These are phyloP conservation scores for Neostethus bicornis DNA, from an alignment of 2,797 vertebrate genomes.

Conservation along the genomic window DNA sequence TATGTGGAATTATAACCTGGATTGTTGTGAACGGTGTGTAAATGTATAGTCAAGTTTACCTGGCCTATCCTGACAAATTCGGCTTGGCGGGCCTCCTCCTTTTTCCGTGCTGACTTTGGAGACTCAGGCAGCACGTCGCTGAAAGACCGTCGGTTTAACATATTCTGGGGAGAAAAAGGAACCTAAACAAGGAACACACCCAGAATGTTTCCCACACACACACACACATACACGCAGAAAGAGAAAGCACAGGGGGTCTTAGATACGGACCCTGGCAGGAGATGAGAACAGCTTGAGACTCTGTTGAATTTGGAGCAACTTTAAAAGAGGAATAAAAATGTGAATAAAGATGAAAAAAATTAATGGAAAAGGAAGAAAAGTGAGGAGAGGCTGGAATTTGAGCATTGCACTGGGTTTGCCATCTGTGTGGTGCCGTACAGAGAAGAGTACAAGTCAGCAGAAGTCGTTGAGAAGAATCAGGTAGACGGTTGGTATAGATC, in stretches of 20 bases:
- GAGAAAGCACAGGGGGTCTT: slow-evolving; percentile 55
- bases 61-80: slow-evolving; percentile 97
- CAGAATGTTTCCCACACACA: slow-evolving; percentile 28
- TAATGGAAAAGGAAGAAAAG: slow-evolving; percentile 35
- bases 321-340: slow-evolving; percentile 4
- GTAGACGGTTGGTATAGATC: too few relatives aligned
- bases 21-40: not conserved
- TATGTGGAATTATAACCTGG: slow-evolving; percentile 1
- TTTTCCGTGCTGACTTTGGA: slow-evolving; percentile 94
- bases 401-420: slow-evolving; percentile 71
- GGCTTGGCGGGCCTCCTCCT: slow-evolving; percentile 95
- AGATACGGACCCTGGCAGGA: slow-evolving; percentile 61
- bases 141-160: slow-evolving; percentile 96
- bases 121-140: slow-evolving; percentile 97
- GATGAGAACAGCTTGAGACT: slow-evolving; percentile 36
- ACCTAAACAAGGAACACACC: slow-evolving; percentile 74
- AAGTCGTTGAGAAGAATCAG: slow-evolving; percentile 33
- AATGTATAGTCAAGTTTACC: slow-evolving; percentile 70
- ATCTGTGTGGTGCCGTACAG: slow-evolving; percentile 65
- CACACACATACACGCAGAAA: slow-evolving; percentile 14
- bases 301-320: slow-evolving; percentile 32
- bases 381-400: slow-evolving; percentile 59
- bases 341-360: not conserved
- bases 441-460: slow-evolving; percentile 50
- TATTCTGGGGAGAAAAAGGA: slow-evolving; percentile 91